phyloP scores from a whole-genome alignment of 2,113 vertebrate genomes.

The Helogale parvula region DNA sequence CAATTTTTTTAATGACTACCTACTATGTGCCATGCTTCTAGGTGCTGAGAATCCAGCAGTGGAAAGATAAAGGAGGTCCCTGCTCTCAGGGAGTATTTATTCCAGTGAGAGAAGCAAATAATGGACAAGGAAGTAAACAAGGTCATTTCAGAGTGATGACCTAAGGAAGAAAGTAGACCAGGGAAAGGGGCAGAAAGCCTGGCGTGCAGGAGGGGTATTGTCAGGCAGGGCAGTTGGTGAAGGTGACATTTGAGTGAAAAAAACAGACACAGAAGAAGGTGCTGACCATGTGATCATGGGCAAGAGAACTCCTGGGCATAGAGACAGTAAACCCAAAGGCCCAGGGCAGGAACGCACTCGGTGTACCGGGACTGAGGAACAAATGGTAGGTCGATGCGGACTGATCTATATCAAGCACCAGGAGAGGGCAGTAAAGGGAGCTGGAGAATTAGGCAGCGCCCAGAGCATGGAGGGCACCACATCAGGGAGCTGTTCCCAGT shows the following conservation, averaged over 20 bases:
- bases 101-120: background rate
- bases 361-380: background rate
- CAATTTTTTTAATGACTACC: background rate
- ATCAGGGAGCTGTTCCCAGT: background rate
- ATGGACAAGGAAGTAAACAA: background rate
- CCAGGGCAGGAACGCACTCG: background rate
- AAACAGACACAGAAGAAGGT: background rate
- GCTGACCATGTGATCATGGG: fast-evolving
- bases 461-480: background rate
- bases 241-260: background rate
- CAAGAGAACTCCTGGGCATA: background rate
- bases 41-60: background rate
- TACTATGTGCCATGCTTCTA: background rate
- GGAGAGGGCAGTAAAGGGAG: background rate
- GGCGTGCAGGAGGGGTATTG: too few species aligned
- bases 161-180: background rate
- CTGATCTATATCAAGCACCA: background rate
- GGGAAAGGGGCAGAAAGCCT: background rate
- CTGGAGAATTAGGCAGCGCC: background rate
- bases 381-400: background rate
- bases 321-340: background rate
- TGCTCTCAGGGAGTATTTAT: background rate
- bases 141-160: background rate
- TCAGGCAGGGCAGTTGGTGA: too few species aligned
- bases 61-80: background rate